Base-by-base conservation (phyloP, 2,797 vertebrate genomes). In the Bovichtus diacanthus region DNA sequence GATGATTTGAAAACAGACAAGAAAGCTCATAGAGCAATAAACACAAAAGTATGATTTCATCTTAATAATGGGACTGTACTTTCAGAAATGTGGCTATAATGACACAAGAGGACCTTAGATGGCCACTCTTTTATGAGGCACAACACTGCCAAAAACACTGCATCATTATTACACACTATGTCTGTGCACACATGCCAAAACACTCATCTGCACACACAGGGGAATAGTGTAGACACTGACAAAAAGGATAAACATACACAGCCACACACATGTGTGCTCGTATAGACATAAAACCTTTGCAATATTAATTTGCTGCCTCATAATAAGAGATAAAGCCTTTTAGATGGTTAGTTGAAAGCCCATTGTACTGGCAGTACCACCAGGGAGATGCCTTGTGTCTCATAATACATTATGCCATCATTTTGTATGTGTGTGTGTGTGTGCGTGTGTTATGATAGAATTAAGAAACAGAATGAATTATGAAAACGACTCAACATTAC, bases 251-350 rank as follows among this genome's bases (percentile, higher is more conserved):
- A 39, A 61, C 27, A 53, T 50, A 61, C 9, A 60, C 9, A 23
- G n/a, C 27, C 15, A 47, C 60, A 46, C 29, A 50, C 12, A 39
- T 8, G 34, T 7, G 39, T 11, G 18, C 23, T n/a, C 9, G 23
- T n/a, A 44, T 4, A 53, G 70, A 58, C 50, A 76, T 59, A 70
- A 84, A 59, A 54, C 36, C 47, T 77, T 68, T 86, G 44, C 36
- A 76, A 81, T 85, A 85, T 82, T 76, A 75, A 90, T 85, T 85
- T 80, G 69, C 82, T 59, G 73, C 71, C 59, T 50, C 29, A 11
- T 47, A 67, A 87, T 84, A 61, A 78, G 70, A 87, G 76, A 80
- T 76, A 39, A 83, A 81, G 70, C 50, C 66, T 70, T 87, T 82
- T 73, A 80, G 86, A 83, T 74, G 73, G 75, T 67, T 67, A 50